Conservation (phyloP, 2,113 vertebrate genomes). For the Epinephelus lanceolatus region DNA sequence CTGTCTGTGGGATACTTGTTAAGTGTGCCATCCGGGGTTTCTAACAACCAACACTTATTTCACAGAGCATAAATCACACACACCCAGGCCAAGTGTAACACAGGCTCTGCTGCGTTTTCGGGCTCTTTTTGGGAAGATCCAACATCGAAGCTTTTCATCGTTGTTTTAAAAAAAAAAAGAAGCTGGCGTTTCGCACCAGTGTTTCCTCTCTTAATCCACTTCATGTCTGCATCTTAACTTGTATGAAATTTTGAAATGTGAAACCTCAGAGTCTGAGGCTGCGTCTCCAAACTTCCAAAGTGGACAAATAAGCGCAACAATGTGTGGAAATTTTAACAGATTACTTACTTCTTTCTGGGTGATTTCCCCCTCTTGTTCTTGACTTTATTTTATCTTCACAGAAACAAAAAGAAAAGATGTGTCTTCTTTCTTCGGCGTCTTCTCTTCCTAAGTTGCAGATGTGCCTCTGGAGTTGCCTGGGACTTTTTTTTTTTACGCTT, state of each 20-base stretch:
- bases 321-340: neutral
- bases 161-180: neutral
- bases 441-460: constrained; percentile 72
- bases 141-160: constrained; percentile 14
- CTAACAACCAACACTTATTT: constrained; percentile 40
- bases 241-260: constrained; percentile 66
- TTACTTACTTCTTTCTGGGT: constrained; percentile 80
- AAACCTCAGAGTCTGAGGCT: constrained; percentile 43
- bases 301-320: constrained; percentile 39
- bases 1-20: constrained; percentile 45
- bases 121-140: neutral
- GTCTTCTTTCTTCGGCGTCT: constrained; percentile 55
- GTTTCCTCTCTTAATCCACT: constrained; percentile 15
- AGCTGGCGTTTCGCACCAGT: neutral
- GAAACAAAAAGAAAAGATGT: neutral
- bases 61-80: constrained; percentile 42
- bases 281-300: constrained; percentile 66
- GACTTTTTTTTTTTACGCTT: constrained; percentile 70
- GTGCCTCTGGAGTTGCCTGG: constrained; percentile 73
- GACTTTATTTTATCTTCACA: constrained; percentile 57
- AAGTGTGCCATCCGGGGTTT: constrained; percentile 31
- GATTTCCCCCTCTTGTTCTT: constrained; percentile 42
- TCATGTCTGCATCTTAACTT: constrained; percentile 34
- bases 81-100: constrained; percentile 1
- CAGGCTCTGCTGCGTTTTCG: constrained; percentile 3